Percentiles rank a stretch among this genome's conserved stretches.
Conservation (phyloP, 2,113 vertebrate species). For the Tapirus terrestris region DNA sequence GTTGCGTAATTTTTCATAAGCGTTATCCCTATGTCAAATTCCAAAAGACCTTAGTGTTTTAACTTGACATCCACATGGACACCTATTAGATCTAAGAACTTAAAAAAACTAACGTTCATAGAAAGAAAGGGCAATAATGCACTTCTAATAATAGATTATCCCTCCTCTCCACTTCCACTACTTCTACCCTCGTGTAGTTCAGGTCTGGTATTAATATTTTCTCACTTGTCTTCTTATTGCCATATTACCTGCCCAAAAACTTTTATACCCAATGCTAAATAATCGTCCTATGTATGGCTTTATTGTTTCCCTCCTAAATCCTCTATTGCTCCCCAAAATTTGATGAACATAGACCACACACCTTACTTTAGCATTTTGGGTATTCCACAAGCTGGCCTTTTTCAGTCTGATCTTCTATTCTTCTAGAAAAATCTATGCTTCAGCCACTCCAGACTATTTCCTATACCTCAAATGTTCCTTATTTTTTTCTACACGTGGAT, state of each 20-base stretch:
- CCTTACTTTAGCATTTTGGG: background rate
- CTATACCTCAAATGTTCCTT: background rate
- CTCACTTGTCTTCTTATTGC: background rate
- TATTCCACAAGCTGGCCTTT: background rate
- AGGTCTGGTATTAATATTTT: background rate
- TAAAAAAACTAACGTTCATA: background rate
- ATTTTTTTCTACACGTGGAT: background rate
- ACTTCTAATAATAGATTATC: background rate
- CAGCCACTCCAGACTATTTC: background rate
- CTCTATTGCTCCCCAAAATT: background rate
- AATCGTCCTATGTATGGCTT: background rate
- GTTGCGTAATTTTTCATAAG: background rate
- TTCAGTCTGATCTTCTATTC: background rate
- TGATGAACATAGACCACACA: background rate
- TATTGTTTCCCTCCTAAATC: background rate
- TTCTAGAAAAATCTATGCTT: background rate
- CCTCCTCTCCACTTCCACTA: no score
- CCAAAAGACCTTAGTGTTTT: slow-evolving; percentile 30
- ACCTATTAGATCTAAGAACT: background rate
- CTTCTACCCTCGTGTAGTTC: no score
- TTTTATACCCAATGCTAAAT: background rate
- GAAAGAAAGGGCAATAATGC: background rate
- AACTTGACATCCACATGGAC: background rate
- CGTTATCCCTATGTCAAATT: background rate
- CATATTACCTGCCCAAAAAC: background rate